Base-by-base conservation (phyloP, 92 coral and sea anemone species). In the Nematostella vectensis region DNA sequence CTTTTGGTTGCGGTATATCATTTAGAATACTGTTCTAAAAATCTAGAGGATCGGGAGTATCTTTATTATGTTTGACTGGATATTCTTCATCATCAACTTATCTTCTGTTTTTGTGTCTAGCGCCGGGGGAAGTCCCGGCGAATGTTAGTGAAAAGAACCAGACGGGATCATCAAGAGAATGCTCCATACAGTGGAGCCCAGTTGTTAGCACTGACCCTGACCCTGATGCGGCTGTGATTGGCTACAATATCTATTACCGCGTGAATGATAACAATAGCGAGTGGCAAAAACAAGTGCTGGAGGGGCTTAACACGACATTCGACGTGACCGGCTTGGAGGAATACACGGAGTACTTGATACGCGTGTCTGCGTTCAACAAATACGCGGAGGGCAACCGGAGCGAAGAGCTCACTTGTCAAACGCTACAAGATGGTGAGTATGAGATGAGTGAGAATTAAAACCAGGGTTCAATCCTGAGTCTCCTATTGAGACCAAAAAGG, bases 301-400 rank as follows among this genome's bases (percentile, higher is more conserved):
- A 24, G 0, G 79, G 69, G 22, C 47, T 12, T 18, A 64, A 59
- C 27, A 54, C 57, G 1, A 65, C 83, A 16, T 59, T 6, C 23
- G 36, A 56, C 23, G 26, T 76, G 27, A 16, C 39, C 25, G 50
- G 61, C 3, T 55, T 81, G 15, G 68, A 76, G 26, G 71, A 75
- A 16, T 81, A n/a, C 49, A 62, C 69, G 3, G 47, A 25, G 22
- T 81, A 81, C 67, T 62, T 62, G 48, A 58, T 81, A 20, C 20
- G 29, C 9, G 57, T 81, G 0, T 68, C 64, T 3, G 88, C 88
- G 0, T 75, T 57, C 19, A 81, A 66, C 47, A 10, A 22, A 0
- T 81, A 58, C 40, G 88, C 75, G 2, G 75, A 62, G 40, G 88
- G 88, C 0, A 81, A 81, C 36, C 50, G 61, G 50, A 81, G 88